These are phyloP conservation scores for Gobio occitaniae DNA, from an alignment of 2,797 vertebrate species.

Conservation along the genomic window DNA sequence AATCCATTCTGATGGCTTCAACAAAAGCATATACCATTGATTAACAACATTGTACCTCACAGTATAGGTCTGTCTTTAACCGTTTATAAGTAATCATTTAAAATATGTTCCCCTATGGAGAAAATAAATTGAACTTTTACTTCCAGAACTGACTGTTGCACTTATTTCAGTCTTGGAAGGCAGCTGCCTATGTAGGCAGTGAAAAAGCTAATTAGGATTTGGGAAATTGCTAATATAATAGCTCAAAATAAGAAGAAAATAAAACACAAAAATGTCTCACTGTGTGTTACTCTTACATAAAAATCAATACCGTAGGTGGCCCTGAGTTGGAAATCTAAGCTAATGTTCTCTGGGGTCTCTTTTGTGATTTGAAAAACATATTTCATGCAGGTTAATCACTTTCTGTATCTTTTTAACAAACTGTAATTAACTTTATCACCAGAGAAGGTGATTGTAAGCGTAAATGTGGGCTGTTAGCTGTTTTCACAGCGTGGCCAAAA, in stretches of 20 bases:
- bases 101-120: not conserved
- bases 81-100: not conserved
- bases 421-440: conserved; percentile 46
- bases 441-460: not conserved
- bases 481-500: conserved; percentile 25
- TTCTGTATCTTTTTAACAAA: conserved; percentile 3
- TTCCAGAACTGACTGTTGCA: not conserved
- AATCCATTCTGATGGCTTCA: not conserved
- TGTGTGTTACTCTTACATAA: not conserved
- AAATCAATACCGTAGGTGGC: not conserved
- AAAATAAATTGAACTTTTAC: not conserved
- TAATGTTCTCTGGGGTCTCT: not conserved
- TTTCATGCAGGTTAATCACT: not conserved
- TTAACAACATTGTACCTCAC: not conserved
- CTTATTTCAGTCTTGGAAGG: not conserved
- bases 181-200: not conserved
- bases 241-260: not conserved
- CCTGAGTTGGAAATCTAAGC: not conserved
- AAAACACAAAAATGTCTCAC: not conserved
- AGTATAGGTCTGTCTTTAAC: not conserved
- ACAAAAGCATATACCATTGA: not conserved
- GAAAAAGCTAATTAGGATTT: not conserved
- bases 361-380: not conserved
- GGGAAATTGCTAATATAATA: not conserved
- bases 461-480: conserved; percentile 45